These are phyloP conservation scores for Apis mellifera DNA, from an alignment of 1,140 invertebrate genomes.

Conservation along the genomic window Amel_HAv3.1 CM009937.2:4705501-4706000, in stretches of 20 bases:
- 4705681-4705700: background rate
- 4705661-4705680: background rate
- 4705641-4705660: background rate
- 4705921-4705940: too few species aligned
- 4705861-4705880: background rate
- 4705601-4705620: too few species aligned
- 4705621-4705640: too few species aligned
- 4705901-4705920: too few species aligned
- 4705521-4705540: too few species aligned
- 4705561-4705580: too few species aligned
- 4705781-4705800: background rate
- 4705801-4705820: background rate
- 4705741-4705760: background rate
- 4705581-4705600: too few species aligned
- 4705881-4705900: too few species aligned
- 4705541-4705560: too few species aligned
- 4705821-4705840: slow-evolving; percentile 5
- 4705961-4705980: background rate
- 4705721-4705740: background rate
- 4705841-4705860: slow-evolving; percentile 20
- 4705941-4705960: background rate
- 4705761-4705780: too few species aligned
- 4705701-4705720: background rate
- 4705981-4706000: slow-evolving; percentile 7
- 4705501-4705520: too few species aligned